Evolutionary conservation across 2,888 invertebrate genomes (phyloP), one percentile per base, ranked within the genome.

Genomic region (Trachelus tabidus): DNA sequence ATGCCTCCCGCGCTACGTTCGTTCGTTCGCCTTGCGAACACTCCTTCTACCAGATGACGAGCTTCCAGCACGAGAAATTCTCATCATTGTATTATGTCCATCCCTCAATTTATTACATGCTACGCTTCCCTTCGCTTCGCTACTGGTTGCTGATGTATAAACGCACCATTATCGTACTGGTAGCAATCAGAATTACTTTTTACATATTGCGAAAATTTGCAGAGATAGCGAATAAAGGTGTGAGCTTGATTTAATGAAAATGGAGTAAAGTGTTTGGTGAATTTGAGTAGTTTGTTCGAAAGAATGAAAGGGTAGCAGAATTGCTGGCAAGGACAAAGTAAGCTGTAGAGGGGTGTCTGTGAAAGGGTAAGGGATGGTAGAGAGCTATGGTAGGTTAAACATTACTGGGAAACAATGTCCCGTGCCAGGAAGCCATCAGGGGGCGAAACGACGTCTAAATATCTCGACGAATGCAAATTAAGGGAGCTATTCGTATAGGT

Each of bases 371-470:
- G 9, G 56, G 56, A 56, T 56, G 56, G 23, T 56, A 56, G 40
- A 56, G 23, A 56, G 15, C 40, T 0, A 40, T 15, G 40, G 40
- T 40, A 15, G 40, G 40, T 15, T 34, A 79, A 83, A 77, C 83
- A 77, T 83, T 87, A 86, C 84, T 85, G 78, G 85, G 87, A 89
- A 88, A 85, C 83, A 85, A 84, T 86, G 87, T 90, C 88, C 87
- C 90, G 90, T 91, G 91, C 82, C 88, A 88, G 86, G 83, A 80
- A 86, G 86, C 89, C 87, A 90, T 91, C 90, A 90, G 82, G 79
- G 77, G 77, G 75, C 79, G 78, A 77, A 71, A 31, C 79, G 76
- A 80, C 80, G 68, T 73, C 76, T 77, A 69, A 77, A 83, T 76
- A 30, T 31, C 56, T 34, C 37, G 37, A 34, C 81, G 83, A 86